Evolutionary conservation across 2,888 invertebrate genomes (phyloP), one percentile per base, ranked within the genome.

Genomic region (Apomyelois bistriatella): DNA sequence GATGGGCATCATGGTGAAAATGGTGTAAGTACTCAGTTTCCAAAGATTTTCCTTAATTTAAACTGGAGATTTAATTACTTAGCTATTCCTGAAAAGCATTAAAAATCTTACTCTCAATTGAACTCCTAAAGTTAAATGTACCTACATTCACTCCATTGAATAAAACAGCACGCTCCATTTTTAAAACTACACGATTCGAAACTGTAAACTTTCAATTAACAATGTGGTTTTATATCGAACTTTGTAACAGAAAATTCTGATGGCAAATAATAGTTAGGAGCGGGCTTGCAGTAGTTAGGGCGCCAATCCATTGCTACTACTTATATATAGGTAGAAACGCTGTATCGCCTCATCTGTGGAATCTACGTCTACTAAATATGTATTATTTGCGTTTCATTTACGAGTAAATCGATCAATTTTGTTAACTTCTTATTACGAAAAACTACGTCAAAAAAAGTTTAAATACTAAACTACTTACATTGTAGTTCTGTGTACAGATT

Each of bases 161-260:
- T 32, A 46, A 46, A 46, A 46, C 46, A 46, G 12, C 7, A 9
- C 6, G 13, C 13, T 16, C 46, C 32, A 35, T 32, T 46, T 43
- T 32, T 15, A 46, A 46, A 46, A 5, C 10, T 10, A 16, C 15
- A 32, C 46, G 15, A 46, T 13, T 46, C 46, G 13, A 3, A 46
- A 32, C 16, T 16, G 46, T 16, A 46, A 32, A 46, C 30, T 46
- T 46, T 46, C 46, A 46, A 46, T 46, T 46, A 46, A 46, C 46
- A 35, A 35, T 46, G 35, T 46, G 46, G 46, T 46, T 46, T 32
- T 46, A 35, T 32, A 46, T 35, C 32, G 46, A 46, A 46, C 46
- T 32, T 46, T 46, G 46, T 46, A 46, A 46, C 32, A 32, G 28
- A 42, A 42, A 28, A 32, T 35, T 46, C 46, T 46, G 46, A 46